Base-by-base conservation (phyloP, 2,113 vertebrate species). In the Noctilio leporinus region DNA sequence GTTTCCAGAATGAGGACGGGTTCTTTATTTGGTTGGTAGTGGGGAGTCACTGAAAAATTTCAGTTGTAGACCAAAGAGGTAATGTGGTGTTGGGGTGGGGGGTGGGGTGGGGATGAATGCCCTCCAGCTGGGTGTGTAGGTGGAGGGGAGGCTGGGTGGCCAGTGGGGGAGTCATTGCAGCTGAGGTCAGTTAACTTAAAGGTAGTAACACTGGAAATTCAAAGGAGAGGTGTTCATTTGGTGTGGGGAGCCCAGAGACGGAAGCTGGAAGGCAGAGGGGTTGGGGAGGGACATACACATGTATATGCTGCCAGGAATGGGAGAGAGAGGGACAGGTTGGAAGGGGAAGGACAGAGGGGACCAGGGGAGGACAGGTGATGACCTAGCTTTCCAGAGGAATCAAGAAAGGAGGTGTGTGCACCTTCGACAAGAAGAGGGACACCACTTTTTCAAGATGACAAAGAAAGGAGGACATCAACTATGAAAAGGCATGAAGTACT, bases 251-350 rank as follows among this genome's bases (percentile, higher is more conserved):
- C 64, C 38, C 10, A 14, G 49, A 49, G 40, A 51, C 1, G 22
- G 72, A 49, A 55, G 83, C 19, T 26, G 38, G 55, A 40, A 57
- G 81, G 75, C 65, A 49, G 70, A 72, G 38, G 45, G 24, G n/a
- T 47, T 38, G 69, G 84, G 82, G 77, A 85, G 12, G 38, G 86
- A 83, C 55, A 57, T n/a, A n/a, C n/a, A n/a, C n/a, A n/a, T n/a
- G n/a, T 53, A 30, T n/a, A 12, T 10, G 83, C 69, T 45, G 10
- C 26, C 17, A 47, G 33, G 83, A 88, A 72, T 75, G 59, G 26
- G 43, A 24, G 15, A 53, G 55, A 24, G 35, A 43, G 47, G 30
- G 7, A 28, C 30, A 33, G 88, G 15, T 15, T 19, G 16, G 16
- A n/a, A 83, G 70, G 10, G 5, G 15, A 20, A 88, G 8, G 82